A percentile compares a stretch with the other conserved stretches of the same genome.
Evolutionary conservation across 2,797 vertebrate genomes (phyloP).

Genomic region (Falco naumanni): DNA sequence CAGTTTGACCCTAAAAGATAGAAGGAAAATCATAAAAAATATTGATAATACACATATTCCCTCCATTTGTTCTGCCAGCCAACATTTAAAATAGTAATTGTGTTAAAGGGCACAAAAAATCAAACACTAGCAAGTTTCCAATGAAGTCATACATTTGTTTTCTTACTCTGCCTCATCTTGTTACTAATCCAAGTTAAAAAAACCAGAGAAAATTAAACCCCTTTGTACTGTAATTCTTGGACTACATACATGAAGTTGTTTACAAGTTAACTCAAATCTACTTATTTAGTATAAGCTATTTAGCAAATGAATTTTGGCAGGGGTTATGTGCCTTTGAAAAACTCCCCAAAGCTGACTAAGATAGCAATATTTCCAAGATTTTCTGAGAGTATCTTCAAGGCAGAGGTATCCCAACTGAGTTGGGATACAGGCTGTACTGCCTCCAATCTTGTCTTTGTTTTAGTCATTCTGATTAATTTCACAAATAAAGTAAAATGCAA

Average conservation of each 20-base stretch:
- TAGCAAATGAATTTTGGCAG: background rate
- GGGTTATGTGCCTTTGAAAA: background rate
- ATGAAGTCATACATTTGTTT: background rate
- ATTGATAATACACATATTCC: background rate
- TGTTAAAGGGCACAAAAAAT: background rate
- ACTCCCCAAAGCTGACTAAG: background rate
- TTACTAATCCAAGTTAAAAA: background rate
- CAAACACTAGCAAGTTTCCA: background rate
- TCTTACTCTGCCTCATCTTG: background rate
- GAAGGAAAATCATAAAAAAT: background rate
- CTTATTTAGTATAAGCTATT: background rate
- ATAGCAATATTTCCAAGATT: background rate
- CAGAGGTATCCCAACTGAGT: background rate
- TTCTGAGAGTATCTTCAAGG: background rate
- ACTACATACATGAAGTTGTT: background rate
- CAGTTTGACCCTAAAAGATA: background rate
- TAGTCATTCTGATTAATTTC: background rate
- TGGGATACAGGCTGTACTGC: background rate
- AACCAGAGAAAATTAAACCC: background rate
- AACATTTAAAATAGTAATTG: background rate
- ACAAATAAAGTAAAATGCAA: background rate
- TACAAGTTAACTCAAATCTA: background rate
- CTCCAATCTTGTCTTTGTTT: background rate
- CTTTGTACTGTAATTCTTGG: background rate
- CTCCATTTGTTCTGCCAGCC: background rate